These are phyloP conservation scores for Pocillopora grandis DNA, from an alignment of 92 coral and sea anemone species.

Conservation along the genomic window DNA sequence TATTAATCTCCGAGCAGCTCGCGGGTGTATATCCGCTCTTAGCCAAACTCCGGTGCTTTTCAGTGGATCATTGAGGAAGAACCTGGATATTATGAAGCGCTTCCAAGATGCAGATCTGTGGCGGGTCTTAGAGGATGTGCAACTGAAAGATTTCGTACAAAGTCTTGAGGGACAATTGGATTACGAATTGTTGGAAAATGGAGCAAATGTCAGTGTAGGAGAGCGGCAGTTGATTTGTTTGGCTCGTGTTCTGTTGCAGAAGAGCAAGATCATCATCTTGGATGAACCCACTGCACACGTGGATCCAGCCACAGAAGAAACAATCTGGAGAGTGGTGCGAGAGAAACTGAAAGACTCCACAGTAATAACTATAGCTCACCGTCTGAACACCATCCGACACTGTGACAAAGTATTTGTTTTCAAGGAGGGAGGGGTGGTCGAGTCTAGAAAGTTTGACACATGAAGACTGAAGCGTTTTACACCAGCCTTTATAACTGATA, in stretches of 20 bases:
- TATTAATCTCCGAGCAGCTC: too few relatives aligned
- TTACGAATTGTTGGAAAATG: neutral
- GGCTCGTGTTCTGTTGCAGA: neutral
- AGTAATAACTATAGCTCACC: neutral
- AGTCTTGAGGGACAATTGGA: neutral
- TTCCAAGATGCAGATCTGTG: neutral
- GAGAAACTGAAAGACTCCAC: slow-evolving; percentile 1
- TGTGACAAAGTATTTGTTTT: neutral
- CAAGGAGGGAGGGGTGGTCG: neutral
- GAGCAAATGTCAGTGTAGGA: too few relatives aligned
- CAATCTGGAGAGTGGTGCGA: neutral
- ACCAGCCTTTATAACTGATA: too few relatives aligned
- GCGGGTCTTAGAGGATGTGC: slow-evolving; percentile 2
- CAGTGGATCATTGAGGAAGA: too few relatives aligned
- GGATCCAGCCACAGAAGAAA: neutral
- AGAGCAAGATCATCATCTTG: neutral
- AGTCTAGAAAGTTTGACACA: too few relatives aligned
- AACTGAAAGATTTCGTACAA: neutral
- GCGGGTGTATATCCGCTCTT: too few relatives aligned
- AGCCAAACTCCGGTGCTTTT: too few relatives aligned
- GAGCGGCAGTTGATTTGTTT: too few relatives aligned
- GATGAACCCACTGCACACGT: slow-evolving; percentile 5
- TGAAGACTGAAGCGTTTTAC: too few relatives aligned
- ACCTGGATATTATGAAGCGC: neutral
- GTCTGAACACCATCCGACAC: slow-evolving; percentile 2